Conservation (phyloP, 2,888 invertebrate genomes). For the Cerastis leucographa region DNA sequence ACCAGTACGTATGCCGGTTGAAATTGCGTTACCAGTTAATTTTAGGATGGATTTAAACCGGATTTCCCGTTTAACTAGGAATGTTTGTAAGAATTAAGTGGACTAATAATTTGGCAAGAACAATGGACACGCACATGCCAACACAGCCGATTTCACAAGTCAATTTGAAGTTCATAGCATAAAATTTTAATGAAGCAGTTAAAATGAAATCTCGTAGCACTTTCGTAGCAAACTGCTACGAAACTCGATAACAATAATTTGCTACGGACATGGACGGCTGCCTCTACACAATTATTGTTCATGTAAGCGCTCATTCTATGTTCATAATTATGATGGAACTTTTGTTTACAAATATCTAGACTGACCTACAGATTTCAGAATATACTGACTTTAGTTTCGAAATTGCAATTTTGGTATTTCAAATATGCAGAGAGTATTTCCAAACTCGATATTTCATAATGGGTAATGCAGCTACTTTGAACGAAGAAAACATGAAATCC, state of each 20-base stretch:
- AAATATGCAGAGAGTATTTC: constrained; percentile 1
- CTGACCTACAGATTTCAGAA: not conserved
- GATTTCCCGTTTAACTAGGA: constrained; percentile 60
- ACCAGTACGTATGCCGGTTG: constrained; percentile 57
- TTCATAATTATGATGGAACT: constrained; percentile 20
- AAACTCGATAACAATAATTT: constrained; percentile 46
- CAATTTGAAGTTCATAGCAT: constrained; percentile 24
- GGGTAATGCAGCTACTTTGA: not conserved
- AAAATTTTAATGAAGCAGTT: constrained; percentile 40
- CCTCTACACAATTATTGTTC: constrained; percentile 18
- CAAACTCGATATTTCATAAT: not conserved
- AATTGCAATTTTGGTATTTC: too few relatives aligned
- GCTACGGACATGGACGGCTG: constrained; percentile 8
- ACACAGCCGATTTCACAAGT: constrained; percentile 1
- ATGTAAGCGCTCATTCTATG: constrained; percentile 27
- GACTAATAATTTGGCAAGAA: constrained; percentile 41
- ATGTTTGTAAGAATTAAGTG: constrained; percentile 54
- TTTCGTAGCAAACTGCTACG: constrained; percentile 56
- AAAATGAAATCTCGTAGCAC: constrained; percentile 54
- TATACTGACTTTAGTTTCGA: not conserved
- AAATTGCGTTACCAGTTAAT: constrained; percentile 73
- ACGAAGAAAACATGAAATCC: not conserved
- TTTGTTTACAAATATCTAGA: constrained; percentile 32
- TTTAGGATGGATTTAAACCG: constrained; percentile 58
- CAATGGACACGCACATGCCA: constrained; percentile 28